Evolutionary conservation across 2,888 invertebrate genomes (phyloP), one percentile per base, ranked within the genome.

Genomic region (Zeuzera pyrina): DNA sequence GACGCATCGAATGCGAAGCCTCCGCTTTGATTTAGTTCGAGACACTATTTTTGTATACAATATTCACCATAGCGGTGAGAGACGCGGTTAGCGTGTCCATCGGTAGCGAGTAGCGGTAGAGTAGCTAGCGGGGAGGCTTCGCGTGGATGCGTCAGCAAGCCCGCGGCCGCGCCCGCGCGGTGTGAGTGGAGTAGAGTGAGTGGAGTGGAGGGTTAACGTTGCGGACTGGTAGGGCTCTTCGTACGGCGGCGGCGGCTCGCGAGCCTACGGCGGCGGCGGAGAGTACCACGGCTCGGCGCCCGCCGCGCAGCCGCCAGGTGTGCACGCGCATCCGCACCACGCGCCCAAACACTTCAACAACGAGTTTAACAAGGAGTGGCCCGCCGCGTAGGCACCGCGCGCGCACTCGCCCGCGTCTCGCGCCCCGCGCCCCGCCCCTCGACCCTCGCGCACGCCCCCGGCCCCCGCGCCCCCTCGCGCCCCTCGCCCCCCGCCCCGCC

Each of bases 361-460:
- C 71, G 84, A 84, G 67, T 83, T 83, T 73, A 74, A 64, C 79
- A 84, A 84, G 83, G 84, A 84, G 77, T 84, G 84, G 84, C 81
- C 83, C 50, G 77, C 83, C 74, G 83, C 84, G 50, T 84, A 84
- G 56, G 33, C 32, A 30, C 35, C 33, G 29, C 31, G 25, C 38
- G 26, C 27, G 8, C 26, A 36, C 24, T 34, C 31, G 19, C 29
- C 22, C 45, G 22, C 41, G 23, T 36, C 30, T 24, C 38, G 33
- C 15, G 29, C 19, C 34, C 23, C 37, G 25, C 32, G 7, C 34
- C 28, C 13, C 37, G 12, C 23, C 35, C 35, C 33, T 21, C 38
- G 21, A 27, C 5, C 12, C 25, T 25, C 25, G 12, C 13, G 6
- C 19, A 12, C 25, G 25, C 25, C 12, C 10, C 11, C 4, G 4